Conservation (phyloP, 2,888 invertebrate species). For the Hirtodrosophila duncani region DNA sequence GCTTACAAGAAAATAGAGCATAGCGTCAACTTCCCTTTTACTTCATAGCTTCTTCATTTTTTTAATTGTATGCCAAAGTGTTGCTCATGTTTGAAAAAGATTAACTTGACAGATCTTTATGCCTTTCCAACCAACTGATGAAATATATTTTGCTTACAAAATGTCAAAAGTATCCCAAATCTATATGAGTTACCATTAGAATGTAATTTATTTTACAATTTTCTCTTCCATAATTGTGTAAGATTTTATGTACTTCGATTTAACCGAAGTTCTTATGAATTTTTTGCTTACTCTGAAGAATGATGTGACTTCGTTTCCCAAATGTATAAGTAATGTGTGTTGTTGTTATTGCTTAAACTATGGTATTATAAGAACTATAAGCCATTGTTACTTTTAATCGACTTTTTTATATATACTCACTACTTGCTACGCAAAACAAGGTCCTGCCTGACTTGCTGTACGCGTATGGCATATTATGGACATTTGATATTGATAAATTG, state of each 20-base stretch:
- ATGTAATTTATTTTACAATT: background rate
- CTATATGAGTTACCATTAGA: background rate
- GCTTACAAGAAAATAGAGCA: too few relatives aligned
- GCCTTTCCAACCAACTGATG: too few relatives aligned
- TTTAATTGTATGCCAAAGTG: too few relatives aligned
- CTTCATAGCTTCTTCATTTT: too few relatives aligned
- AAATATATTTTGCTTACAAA: too few relatives aligned
- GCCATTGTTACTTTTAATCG: slow-evolving; percentile 37
- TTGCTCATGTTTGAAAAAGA: too few relatives aligned
- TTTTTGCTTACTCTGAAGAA: slow-evolving; percentile 11
- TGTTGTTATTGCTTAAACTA: slow-evolving; percentile 30
- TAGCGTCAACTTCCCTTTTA: too few relatives aligned
- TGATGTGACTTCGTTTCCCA: slow-evolving; percentile 28
- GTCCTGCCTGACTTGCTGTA: slow-evolving; percentile 69
- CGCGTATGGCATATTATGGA: slow-evolving; percentile 51
- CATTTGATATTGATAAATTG: slow-evolving; percentile 40
- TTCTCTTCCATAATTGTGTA: slow-evolving; percentile 7
- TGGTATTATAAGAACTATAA: slow-evolving; percentile 47
- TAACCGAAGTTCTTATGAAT: slow-evolving; percentile 46
- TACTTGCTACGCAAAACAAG: slow-evolving; percentile 65
- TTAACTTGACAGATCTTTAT: too few relatives aligned
- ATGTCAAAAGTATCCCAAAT: too few relatives aligned
- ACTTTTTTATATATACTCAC: slow-evolving; percentile 43
- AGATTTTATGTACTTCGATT: slow-evolving; percentile 35
- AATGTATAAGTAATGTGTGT: slow-evolving; percentile 9